Evolutionary conservation across 2,113 vertebrate species (phyloP).

Genomic region (Gulo gulo): DNA sequence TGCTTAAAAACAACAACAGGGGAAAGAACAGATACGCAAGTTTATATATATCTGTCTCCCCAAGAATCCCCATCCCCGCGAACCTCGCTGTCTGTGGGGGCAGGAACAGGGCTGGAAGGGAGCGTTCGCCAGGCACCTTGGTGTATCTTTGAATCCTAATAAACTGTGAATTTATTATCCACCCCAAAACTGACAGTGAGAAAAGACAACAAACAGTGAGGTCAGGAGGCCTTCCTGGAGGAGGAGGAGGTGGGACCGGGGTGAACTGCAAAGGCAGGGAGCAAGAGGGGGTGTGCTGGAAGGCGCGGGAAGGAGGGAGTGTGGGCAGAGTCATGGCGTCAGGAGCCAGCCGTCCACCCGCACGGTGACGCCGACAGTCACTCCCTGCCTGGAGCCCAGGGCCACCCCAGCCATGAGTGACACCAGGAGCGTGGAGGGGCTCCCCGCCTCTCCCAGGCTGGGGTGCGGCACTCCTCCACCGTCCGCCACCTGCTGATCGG

Average conservation of each 20-base stretch:
- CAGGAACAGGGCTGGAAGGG: not conserved
- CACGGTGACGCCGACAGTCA: not conserved
- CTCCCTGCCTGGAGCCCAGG: not conserved
- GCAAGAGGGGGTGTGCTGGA: not conserved
- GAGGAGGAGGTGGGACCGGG: not conserved
- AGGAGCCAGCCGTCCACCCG: not conserved
- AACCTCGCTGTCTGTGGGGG: not conserved
- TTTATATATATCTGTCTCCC: not conserved
- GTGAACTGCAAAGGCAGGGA: not conserved
- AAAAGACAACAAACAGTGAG: not conserved
- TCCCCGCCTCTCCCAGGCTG: not conserved
- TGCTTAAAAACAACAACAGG: too few species aligned
- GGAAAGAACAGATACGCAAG: not conserved
- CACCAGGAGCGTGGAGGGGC: not conserved
- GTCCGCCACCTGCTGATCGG: not conserved
- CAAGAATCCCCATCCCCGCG: not conserved
- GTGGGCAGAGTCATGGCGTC: accelerated
- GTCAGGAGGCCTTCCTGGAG: not conserved
- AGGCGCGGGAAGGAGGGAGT: not conserved
- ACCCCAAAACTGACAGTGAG: not conserved
- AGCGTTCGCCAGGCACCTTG: not conserved
- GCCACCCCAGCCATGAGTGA: not conserved
- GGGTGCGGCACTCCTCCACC: not conserved
- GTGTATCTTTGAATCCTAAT: not conserved
- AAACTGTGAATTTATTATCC: not conserved